These are phyloP conservation scores for Ptyas mucosa DNA, from an alignment of 2,113 vertebrate genomes.

Conservation along the genomic window DNA sequence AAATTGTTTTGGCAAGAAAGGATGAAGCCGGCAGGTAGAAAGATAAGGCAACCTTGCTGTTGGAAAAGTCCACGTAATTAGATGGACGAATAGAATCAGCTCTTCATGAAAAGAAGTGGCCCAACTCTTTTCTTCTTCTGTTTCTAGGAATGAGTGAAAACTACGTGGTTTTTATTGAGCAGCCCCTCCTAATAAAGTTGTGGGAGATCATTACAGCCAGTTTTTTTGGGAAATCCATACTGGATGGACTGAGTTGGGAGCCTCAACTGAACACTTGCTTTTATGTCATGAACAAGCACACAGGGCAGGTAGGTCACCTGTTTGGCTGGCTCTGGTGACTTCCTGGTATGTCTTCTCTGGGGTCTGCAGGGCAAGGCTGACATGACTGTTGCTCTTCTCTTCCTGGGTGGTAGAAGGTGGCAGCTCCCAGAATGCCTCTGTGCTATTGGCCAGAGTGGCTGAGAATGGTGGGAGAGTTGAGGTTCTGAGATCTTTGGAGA, in stretches of 20 bases:
- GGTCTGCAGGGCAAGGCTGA: background rate
- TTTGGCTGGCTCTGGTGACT: background rate
- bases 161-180: conserved; percentile 90
- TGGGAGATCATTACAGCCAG: conserved; percentile 81
- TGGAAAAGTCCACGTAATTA: no score
- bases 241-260: conserved; percentile 84
- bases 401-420: background rate
- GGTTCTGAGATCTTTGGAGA: background rate
- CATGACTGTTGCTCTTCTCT: background rate
- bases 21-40: background rate
- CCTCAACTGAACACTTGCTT: conserved; percentile 84
- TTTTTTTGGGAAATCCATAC: conserved; percentile 72
- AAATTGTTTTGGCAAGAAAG: background rate
- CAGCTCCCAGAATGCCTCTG: background rate
- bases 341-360: background rate
- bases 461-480: background rate
- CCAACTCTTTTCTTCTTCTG: background rate
- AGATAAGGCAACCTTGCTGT: background rate
- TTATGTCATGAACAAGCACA: conserved; percentile 83
- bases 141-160: conserved; percentile 89
- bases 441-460: background rate
- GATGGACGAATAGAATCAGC: background rate
- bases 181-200: conserved; percentile 86
- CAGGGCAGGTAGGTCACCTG: conserved; percentile 74
- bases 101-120: background rate